Conservation (phyloP, 2,797 vertebrate species). For the Hozukius guyotensis region DNA sequence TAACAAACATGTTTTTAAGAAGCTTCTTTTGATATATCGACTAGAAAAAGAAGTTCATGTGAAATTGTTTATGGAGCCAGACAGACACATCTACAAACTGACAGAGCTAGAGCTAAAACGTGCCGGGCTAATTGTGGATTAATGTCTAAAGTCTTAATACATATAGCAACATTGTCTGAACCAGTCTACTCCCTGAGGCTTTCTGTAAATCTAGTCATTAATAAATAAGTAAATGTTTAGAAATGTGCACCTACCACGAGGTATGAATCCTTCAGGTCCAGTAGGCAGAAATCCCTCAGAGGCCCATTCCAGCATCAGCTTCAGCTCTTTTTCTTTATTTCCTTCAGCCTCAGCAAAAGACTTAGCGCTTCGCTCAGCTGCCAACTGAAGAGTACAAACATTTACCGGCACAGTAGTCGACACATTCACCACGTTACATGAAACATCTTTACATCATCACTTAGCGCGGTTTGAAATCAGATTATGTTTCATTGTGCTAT, state of each 20-base stretch:
- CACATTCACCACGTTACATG: not conserved
- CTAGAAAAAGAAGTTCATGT: not conserved
- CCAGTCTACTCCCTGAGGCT: not conserved
- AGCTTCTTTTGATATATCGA: not conserved
- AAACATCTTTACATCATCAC: not conserved
- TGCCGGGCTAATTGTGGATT: not conserved
- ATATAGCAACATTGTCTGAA: not conserved
- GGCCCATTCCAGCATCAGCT: slow-evolving; percentile 84
- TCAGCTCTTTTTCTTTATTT: slow-evolving; percentile 73
- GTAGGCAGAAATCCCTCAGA: slow-evolving; percentile 80
- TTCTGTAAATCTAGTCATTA: not conserved
- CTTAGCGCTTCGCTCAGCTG: slow-evolving; percentile 78
- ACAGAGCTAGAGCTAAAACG: not conserved
- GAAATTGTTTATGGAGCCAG: not conserved
- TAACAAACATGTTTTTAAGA: not conserved
- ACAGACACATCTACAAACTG: not conserved
- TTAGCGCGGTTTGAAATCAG: not conserved
- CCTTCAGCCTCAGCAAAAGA: slow-evolving; percentile 55
- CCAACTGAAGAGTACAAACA: slow-evolving; percentile 70
- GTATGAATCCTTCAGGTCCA: slow-evolving; percentile 75
- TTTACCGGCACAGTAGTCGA: not conserved
- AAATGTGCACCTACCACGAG: slow-evolving; percentile 54
- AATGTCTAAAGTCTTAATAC: not conserved
- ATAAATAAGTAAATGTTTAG: not conserved
- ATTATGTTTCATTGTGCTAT: not conserved